Percentiles rank a stretch among this genome's conserved stretches.
Evolutionary conservation across 2,113 vertebrate species (phyloP).

Genomic region (Ursus arctos): DNA sequence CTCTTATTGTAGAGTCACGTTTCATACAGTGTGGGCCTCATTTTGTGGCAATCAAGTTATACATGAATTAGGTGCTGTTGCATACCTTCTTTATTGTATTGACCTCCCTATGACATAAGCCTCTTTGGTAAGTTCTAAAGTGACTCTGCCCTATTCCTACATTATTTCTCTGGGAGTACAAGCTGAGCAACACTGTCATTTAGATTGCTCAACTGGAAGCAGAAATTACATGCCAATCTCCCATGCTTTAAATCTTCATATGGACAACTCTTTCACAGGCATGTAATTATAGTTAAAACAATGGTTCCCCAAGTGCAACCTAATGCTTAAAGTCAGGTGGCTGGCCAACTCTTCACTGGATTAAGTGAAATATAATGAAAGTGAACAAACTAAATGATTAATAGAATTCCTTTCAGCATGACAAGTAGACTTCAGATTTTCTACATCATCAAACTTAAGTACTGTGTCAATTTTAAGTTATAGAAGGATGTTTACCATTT

Average conservation of each 20-base stretch:
- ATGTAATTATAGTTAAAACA: constrained; percentile 70
- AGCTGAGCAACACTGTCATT: constrained; percentile 59
- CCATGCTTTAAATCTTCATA: constrained; percentile 61
- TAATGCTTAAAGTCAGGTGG: constrained; percentile 56
- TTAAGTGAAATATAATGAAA: constrained; percentile 65
- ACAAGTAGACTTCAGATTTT: constrained; percentile 71
- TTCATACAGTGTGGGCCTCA: background rate
- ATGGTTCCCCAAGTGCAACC: constrained; percentile 34
- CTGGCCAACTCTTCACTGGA: constrained; percentile 44
- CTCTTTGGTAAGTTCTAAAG: constrained; percentile 46
- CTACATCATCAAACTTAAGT: constrained; percentile 75
- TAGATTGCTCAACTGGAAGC: constrained; percentile 58
- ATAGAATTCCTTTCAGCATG: constrained; percentile 55
- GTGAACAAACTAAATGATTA: constrained; percentile 64
- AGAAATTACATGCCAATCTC: constrained; percentile 67
- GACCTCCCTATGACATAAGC: background rate
- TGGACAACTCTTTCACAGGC: constrained; percentile 56
- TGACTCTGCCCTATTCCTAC: constrained; percentile 38
- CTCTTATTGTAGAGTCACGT: background rate
- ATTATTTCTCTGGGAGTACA: constrained; percentile 60
- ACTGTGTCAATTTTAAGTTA: constrained; percentile 82
- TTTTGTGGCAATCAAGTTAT: background rate
- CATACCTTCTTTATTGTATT: background rate
- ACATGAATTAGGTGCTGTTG: background rate
- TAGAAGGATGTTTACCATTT: constrained; percentile 71